Evolutionary conservation across 1,140 invertebrate genomes (phyloP).

Genomic region (Periplaneta americana): DNA sequence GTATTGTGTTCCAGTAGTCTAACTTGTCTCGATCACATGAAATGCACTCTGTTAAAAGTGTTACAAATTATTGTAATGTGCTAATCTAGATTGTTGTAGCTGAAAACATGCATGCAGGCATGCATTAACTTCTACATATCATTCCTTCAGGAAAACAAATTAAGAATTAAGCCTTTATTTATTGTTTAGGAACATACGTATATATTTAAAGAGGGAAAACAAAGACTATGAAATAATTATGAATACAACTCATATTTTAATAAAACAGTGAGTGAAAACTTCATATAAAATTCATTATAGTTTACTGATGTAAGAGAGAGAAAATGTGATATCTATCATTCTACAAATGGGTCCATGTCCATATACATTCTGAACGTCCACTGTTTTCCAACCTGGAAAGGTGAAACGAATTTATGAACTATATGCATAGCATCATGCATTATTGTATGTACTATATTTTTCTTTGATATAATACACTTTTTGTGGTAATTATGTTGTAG

Average conservation of each 20-base stretch:
- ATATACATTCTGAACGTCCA: background rate
- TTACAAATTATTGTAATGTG: too few relatives aligned
- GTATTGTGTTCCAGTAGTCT: background rate
- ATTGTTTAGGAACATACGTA: background rate
- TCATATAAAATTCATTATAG: background rate
- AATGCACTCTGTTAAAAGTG: background rate
- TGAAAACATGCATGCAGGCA: background rate
- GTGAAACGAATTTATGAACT: background rate
- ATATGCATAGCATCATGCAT: background rate
- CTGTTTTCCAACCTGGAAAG: background rate
- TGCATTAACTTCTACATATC: background rate
- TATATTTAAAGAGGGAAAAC: background rate
- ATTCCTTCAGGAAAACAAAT: background rate
- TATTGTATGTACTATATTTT: background rate
- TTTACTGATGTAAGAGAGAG: background rate
- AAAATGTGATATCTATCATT: background rate
- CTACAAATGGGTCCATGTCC: background rate
- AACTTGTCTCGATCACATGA: background rate
- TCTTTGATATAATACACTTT: background rate
- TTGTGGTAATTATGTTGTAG: background rate
- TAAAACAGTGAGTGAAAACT: background rate
- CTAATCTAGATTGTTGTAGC: background rate
- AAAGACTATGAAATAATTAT: background rate
- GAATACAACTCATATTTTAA: background rate
- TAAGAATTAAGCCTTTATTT: background rate